phyloP scores from a whole-genome alignment of 2,113 vertebrate genomes.

The Picathartes gymnocephalus region DNA sequence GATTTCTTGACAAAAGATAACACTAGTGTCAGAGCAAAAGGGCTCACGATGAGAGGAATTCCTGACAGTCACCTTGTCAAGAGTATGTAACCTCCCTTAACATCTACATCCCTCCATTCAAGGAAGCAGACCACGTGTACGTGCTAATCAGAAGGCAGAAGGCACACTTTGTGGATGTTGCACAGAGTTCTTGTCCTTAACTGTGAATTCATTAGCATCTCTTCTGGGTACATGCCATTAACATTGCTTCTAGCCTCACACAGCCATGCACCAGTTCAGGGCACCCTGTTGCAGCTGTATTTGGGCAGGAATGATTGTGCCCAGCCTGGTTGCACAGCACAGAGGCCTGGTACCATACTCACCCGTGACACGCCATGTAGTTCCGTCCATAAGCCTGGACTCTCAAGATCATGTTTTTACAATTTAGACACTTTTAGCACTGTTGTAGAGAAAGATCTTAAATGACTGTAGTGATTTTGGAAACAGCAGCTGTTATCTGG shows the following conservation, averaged over 20 bases:
- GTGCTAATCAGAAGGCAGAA: not conserved
- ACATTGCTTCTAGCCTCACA: not conserved
- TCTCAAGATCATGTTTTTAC: not conserved
- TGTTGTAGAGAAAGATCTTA: not conserved
- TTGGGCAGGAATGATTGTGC: not conserved
- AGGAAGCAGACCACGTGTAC: fast-evolving
- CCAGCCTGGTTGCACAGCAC: fast-evolving
- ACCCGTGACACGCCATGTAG: not conserved
- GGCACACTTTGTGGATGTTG: not conserved
- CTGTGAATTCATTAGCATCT: not conserved
- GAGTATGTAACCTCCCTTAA: not conserved
- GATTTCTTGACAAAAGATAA: not conserved
- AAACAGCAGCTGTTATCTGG: not conserved
- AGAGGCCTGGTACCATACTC: fast-evolving
- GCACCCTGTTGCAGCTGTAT: not conserved
- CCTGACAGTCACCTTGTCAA: not conserved
- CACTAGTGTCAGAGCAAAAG: not conserved
- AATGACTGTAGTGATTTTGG: not conserved
- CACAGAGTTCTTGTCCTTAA: not conserved
- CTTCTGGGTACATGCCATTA: not conserved
- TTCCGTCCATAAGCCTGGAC: not conserved
- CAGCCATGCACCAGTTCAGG: not conserved
- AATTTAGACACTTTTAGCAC: not conserved
- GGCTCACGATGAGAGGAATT: not conserved
- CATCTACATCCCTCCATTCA: not conserved